Base-by-base conservation (phyloP, 2,888 invertebrate species). In the Formica aserva region DNA sequence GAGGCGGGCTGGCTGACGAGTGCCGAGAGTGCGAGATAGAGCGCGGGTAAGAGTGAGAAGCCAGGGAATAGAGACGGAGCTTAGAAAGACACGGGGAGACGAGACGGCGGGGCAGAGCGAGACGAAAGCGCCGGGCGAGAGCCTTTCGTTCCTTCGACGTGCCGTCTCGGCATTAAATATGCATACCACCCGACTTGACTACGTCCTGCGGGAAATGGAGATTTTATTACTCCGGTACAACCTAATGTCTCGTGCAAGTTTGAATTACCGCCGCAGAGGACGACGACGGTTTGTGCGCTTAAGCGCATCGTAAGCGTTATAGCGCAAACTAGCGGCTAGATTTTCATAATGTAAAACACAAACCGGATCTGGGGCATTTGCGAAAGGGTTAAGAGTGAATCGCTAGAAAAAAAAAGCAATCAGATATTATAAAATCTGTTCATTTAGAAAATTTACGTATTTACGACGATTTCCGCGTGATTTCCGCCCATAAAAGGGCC, bases 121-220 rank as follows among this genome's bases (percentile, higher is more conserved):
- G 45, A 26, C 60, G 80, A 77, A 77, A 22, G 57, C 63, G 65
- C 11, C 55, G 78, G 72, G 67, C 65, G 81, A 60, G 78, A 74
- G 57, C 65, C 83, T 86, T 87, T 87, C 86, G 80, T 89, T 87
- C 88, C 90, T 88, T 90, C 89, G 85, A 88, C 90, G 84, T 84
- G 89, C 84, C 63, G 81, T 82, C 87, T 88, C 86, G 76, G 86
- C 86, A 86, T 91, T 89, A 91, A 91, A 91, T 91, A 91, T 91
- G 91, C 87, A 90, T 87, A 85, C 91, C 84, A 78, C 89, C 84
- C 87, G 88, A 88, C 83, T 90, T 87, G 89, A 87, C 90, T 86
- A 84, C 84, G 91, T 87, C 91, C 88, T 85, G 82, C 80, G 90
- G 90, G 88, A 90, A 91, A 91, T 90, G 91, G 89, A 91, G 91